Evolutionary conservation across 2,113 vertebrate genomes (phyloP).

Genomic region (Podiceps cristatus): DNA sequence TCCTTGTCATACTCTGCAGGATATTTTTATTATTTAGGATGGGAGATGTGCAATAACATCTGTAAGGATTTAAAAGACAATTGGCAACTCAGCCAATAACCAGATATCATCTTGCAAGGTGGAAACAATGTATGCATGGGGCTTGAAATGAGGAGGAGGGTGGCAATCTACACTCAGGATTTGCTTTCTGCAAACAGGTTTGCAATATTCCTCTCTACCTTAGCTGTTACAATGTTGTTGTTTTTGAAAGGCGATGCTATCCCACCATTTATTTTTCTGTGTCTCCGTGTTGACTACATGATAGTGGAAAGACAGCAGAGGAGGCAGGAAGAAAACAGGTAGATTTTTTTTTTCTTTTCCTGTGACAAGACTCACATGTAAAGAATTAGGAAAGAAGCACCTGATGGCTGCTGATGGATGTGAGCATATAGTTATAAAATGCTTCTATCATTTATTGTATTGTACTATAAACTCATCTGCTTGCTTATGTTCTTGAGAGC

Average conservation of each 20-base stretch:
- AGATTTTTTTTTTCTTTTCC: too few relatives aligned
- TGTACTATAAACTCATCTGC: neutral
- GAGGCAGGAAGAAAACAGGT: neutral
- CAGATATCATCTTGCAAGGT: neutral
- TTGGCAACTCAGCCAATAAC: neutral
- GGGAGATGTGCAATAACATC: constrained; percentile 11
- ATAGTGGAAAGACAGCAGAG: neutral
- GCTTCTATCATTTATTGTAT: neutral
- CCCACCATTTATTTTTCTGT: neutral
- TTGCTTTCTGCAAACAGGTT: neutral
- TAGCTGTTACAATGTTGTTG: neutral
- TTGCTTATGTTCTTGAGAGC: neutral
- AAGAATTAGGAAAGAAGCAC: neutral
- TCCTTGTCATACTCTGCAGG: constrained; percentile 15
- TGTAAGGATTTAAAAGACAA: constrained; percentile 17
- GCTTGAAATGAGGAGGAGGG: neutral
- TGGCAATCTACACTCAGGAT: neutral
- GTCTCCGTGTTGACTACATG: neutral
- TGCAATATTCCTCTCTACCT: neutral
- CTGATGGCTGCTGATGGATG: neutral
- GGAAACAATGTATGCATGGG: neutral
- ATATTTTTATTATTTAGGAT: constrained; percentile 57
- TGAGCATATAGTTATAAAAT: neutral
- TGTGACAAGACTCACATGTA: neutral
- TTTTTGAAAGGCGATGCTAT: neutral